A percentile compares a stretch with the other conserved stretches of the same genome.
Evolutionary conservation across 30 jellyfish, hydroid and myxozoan genomes (phyloP).

Genomic region (Aurelia aurita): DNA sequence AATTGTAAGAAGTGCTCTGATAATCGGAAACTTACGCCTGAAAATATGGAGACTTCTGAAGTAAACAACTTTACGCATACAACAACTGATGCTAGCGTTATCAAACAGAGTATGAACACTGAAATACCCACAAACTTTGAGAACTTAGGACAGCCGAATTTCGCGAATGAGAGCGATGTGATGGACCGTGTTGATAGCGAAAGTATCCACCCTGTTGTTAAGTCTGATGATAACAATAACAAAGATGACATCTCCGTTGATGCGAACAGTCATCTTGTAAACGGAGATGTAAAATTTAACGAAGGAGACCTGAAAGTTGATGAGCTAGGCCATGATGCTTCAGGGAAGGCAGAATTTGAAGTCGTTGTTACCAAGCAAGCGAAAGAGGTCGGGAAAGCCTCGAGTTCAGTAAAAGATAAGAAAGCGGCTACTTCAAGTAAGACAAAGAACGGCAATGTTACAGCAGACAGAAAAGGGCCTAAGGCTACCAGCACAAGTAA

Average conservation of each 20-base stretch:
- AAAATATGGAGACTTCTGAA: conserved; percentile 45
- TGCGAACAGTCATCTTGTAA: conserved; percentile 2
- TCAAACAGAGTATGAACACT: background rate
- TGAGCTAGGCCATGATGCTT: background rate
- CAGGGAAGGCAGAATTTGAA: background rate
- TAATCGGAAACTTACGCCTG: conserved; percentile 30
- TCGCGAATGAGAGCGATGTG: background rate
- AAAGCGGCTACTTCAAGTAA: background rate
- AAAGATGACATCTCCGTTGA: background rate
- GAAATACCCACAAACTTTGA: background rate
- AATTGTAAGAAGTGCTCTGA: conserved; percentile 20
- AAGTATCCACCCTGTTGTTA: background rate
- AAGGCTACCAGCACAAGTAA: conserved; percentile 3
- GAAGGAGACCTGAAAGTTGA: background rate
- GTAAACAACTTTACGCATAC: conserved; percentile 1
- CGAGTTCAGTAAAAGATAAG: background rate
- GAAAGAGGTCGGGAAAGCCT: background rate
- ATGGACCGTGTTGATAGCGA: background rate
- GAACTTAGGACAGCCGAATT: background rate
- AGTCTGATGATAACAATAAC: conserved; percentile 18
- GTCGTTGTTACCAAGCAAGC: background rate
- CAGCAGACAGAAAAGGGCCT: background rate
- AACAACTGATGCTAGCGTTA: background rate
- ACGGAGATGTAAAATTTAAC: conserved; percentile 29
- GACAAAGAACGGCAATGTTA: background rate